These are phyloP conservation scores for Mustelus asterias DNA, from an alignment of 2,113 vertebrate species.

Conservation along the genomic window DNA sequence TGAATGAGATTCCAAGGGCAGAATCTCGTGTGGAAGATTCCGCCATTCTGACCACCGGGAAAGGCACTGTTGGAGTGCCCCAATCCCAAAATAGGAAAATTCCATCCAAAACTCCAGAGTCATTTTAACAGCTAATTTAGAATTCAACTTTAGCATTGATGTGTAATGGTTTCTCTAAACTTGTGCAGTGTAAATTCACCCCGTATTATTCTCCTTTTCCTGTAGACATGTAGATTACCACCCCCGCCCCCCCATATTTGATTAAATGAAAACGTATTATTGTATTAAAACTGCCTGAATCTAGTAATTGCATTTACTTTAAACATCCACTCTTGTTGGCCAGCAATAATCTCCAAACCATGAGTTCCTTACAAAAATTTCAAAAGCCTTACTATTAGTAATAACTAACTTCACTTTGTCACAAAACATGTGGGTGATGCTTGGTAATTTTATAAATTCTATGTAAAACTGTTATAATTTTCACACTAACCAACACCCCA, in stretches of 20 bases:
- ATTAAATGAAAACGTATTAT: not conserved
- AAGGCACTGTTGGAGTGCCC: no score
- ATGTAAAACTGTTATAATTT: not conserved
- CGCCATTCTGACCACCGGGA: no score
- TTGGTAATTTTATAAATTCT: not conserved
- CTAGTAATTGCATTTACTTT: not conserved
- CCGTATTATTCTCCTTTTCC: not conserved
- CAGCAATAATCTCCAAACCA: not conserved
- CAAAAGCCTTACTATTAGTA: not conserved
- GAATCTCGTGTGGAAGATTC: no score
- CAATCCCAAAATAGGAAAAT: no score
- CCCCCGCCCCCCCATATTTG: not conserved
- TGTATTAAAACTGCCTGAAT: not conserved
- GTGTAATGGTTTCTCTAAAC: not conserved
- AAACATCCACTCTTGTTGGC: not conserved
- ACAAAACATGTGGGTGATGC: not conserved
- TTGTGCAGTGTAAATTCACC: not conserved
- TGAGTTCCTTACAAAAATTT: not conserved
- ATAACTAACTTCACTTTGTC: not conserved
- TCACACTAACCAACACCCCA: not conserved
- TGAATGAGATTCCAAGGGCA: no score
- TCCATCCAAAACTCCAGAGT: not conserved
- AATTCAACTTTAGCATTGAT: not conserved
- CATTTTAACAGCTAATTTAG: not conserved
- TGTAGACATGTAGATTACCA: not conserved